Base-by-base conservation (phyloP, 37 sponge, comb jelly and placozoan genomes). In the Amphimedon queenslandica region DNA sequence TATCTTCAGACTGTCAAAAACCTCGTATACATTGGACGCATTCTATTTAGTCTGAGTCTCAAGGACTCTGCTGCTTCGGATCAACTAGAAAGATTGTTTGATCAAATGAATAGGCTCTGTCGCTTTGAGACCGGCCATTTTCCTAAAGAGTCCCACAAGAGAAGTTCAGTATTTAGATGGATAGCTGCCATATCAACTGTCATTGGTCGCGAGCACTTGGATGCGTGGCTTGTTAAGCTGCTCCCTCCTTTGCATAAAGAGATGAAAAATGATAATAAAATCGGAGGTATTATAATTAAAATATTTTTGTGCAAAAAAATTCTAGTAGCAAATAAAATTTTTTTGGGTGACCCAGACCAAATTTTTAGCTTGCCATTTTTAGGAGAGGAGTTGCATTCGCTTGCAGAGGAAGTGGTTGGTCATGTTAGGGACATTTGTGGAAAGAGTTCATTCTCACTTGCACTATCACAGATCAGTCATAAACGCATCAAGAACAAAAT, bases 81-180 rank as follows among this genome's bases (percentile, higher is more conserved):
- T 21, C 21, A 67, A 43, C 38, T 84, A 47, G 53, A 66, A 24
- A 63, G 76, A 67, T 61, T 87, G 42, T 68, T 89, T 8, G 57
- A 27, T 20, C 67, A 67, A 37, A 81, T 93, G 83, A 36, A 42
- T 29, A 56, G 78, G 42, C 38, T 93, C 38, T 92, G 87, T 8
- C 72, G 80, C 57, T 58, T 51, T 29, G 94, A 93, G 38, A 82
- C 94, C 37, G 94, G 87, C 32, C 58, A 89, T 30, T 53, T 57
- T 57, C 94, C 94, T 13, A 84, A 93, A 41, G 69, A 89, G n/a
- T 65, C 91, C 21, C 30, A 57, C 18, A 93, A 93, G 92, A 67
- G 94, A 1, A 69, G 70, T 13, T 78, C 79, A 81, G 94, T 93
- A 38, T 51, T 89, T 32, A 87, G 89, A 58, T 93, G 94, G 94